Percentiles rank a stretch among this genome's conserved stretches.
These are phyloP conservation scores for Lymantria dispar DNA, from an alignment of 2,888 invertebrate genomes.

Conservation along the genomic window DNA sequence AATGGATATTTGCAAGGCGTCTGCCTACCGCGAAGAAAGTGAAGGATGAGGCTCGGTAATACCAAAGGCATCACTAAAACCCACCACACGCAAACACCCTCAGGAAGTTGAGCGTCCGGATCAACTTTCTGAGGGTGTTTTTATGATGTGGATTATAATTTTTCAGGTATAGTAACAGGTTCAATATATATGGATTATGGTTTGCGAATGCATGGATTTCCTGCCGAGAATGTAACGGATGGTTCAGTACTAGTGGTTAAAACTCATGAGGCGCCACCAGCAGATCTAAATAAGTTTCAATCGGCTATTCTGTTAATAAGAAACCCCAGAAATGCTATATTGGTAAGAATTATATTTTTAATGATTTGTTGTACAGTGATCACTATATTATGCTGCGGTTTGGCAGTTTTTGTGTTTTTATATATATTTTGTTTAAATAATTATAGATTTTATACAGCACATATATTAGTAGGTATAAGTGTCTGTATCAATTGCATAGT, in stretches of 20 bases:
- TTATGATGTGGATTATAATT: too few relatives aligned
- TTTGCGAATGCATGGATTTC: conserved; percentile 89
- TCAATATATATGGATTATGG: conserved; percentile 92
- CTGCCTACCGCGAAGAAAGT: too few relatives aligned
- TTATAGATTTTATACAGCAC: too few relatives aligned
- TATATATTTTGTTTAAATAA: not conserved
- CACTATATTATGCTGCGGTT: not conserved
- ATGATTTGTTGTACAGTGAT: not conserved
- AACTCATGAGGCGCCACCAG: conserved; percentile 89
- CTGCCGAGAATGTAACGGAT: conserved; percentile 89
- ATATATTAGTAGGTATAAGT: too few relatives aligned
- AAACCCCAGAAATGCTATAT: conserved; percentile 87
- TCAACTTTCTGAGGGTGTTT: too few relatives aligned
- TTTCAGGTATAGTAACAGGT: conserved; percentile 87
- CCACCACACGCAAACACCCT: too few relatives aligned
- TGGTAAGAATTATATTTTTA: conserved; percentile 52
- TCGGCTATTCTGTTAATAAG: conserved; percentile 88
- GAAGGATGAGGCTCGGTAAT: too few relatives aligned
- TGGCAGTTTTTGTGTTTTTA: not conserved
- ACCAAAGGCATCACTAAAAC: too few relatives aligned
- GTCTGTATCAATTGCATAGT: too few relatives aligned
- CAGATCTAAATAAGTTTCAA: conserved; percentile 80
- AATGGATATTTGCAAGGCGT: too few relatives aligned
- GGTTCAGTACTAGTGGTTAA: conserved; percentile 90
- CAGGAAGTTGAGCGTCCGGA: too few relatives aligned